Percentiles rank a stretch among this genome's conserved stretches.
These are phyloP conservation scores for Hypsibius dujardini DNA, from an alignment of 1,140 invertebrate species.

Conservation along the genomic window DNA sequence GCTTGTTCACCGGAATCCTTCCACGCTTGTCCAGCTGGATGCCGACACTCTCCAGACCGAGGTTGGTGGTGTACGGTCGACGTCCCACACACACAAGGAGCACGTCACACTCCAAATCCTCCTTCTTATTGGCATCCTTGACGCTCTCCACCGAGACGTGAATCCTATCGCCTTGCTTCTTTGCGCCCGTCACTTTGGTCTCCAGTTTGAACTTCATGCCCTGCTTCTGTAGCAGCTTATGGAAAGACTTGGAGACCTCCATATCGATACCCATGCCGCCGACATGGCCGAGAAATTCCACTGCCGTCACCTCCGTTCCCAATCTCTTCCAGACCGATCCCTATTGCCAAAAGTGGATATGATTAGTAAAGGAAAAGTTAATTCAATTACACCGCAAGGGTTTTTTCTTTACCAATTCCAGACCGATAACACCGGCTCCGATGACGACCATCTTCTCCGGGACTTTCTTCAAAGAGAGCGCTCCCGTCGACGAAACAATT, in stretches of 20 bases:
- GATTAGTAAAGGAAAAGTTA: constrained; percentile 9
- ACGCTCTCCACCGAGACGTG: constrained; percentile 62
- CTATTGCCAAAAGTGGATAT: constrained; percentile 30
- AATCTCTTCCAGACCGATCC: constrained; percentile 82
- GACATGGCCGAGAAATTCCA: constrained; percentile 78
- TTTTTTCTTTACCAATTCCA: constrained; percentile 71
- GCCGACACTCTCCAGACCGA: constrained; percentile 80
- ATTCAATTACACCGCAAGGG: background rate
- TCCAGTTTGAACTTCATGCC: constrained; percentile 85
- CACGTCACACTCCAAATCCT: constrained; percentile 76
- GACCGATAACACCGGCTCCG: constrained; percentile 93
- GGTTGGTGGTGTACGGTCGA: constrained; percentile 70
- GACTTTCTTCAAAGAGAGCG: constrained; percentile 66
- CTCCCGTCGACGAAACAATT: constrained; percentile 95
- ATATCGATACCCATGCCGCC: constrained; percentile 90
- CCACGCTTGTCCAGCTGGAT: constrained; percentile 81
- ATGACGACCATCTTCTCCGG: constrained; percentile 89
- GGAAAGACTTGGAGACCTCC: constrained; percentile 90
- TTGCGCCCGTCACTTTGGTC: constrained; percentile 78
- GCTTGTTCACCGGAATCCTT: constrained; percentile 79
- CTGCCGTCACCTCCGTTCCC: constrained; percentile 78
- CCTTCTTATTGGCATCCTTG: constrained; percentile 69
- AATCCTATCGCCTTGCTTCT: constrained; percentile 48
- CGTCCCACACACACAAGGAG: constrained; percentile 86
- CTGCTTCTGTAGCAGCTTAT: constrained; percentile 79